Percentiles rank a stretch among this genome's conserved stretches.
These are phyloP conservation scores for Muscicapa adusta DNA, from an alignment of 2,113 vertebrate genomes.

Conservation along the genomic window DNA sequence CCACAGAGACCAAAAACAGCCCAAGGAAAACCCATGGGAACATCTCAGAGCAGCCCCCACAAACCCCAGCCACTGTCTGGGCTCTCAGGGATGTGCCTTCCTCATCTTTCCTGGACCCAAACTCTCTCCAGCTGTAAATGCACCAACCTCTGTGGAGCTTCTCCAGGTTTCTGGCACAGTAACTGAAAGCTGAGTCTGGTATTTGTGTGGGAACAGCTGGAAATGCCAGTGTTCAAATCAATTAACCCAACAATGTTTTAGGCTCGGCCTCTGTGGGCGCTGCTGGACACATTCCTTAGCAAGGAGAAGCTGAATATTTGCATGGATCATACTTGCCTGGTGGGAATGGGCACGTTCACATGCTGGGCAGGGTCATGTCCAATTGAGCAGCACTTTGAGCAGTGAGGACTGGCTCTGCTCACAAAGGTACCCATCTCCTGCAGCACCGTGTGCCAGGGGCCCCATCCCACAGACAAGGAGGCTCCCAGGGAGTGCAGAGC, in stretches of 20 bases:
- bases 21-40: not conserved
- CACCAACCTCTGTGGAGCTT: not conserved
- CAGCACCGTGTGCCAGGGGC: not conserved
- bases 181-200: not conserved
- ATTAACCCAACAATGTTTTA: not conserved
- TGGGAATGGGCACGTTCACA: not conserved
- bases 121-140: not conserved
- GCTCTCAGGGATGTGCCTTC: not conserved
- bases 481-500: not conserved
- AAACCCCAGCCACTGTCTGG: not conserved
- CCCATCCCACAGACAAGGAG: not conserved
- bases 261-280: not conserved
- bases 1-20: not conserved
- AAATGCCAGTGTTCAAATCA: not conserved
- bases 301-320: not conserved
- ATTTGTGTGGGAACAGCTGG: not conserved
- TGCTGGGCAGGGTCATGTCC: not conserved
- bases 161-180: slow-evolving; percentile 48
- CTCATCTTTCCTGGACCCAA: not conserved
- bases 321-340: not conserved
- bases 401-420: not conserved
- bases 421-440: not conserved
- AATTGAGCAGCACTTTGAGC: not conserved
- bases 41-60: not conserved
- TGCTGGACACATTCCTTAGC: not conserved